Conservation (phyloP, 1,140 invertebrate species). For the Cydia pomonella region DNA sequence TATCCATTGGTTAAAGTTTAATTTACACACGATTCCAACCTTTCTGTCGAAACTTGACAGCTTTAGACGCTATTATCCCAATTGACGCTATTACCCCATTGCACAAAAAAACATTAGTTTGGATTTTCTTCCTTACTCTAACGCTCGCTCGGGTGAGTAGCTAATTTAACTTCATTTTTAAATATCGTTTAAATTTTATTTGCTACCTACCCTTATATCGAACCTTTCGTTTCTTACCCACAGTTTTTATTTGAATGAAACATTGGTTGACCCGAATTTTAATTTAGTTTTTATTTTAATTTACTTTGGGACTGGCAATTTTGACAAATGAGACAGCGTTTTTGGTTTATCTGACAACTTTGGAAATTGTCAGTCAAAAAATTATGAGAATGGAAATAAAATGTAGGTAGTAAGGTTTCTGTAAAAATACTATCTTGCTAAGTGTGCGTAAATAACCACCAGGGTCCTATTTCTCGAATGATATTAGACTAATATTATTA, state of each 20-base stretch:
- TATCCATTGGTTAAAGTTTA: too few relatives aligned
- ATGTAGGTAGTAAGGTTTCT: too few relatives aligned
- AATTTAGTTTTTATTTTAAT: slow-evolving; percentile 24
- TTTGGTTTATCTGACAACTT: background rate
- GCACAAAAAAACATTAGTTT: background rate
- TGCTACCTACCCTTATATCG: slow-evolving; percentile 24
- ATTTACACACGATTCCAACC: too few relatives aligned
- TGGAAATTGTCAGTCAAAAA: background rate
- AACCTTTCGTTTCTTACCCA: slow-evolving; percentile 19
- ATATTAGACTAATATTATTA: too few relatives aligned
- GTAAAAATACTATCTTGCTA: too few relatives aligned
- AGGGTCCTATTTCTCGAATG: too few relatives aligned
- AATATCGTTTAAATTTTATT: slow-evolving; percentile 12
- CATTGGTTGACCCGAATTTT: slow-evolving; percentile 18
- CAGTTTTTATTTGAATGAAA: slow-evolving; percentile 15
- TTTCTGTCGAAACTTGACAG: too few relatives aligned
- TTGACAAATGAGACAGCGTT: background rate
- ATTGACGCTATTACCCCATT: too few relatives aligned
- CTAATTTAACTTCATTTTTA: background rate
- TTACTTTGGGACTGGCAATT: slow-evolving; percentile 1
- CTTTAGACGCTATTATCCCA: too few relatives aligned
- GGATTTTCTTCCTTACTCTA: background rate
- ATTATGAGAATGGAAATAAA: too few relatives aligned
- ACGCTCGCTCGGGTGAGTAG: background rate
- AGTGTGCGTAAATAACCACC: too few relatives aligned